Base-by-base conservation (phyloP, 2,113 vertebrate genomes). In the Pseudopodoces humilis region DNA sequence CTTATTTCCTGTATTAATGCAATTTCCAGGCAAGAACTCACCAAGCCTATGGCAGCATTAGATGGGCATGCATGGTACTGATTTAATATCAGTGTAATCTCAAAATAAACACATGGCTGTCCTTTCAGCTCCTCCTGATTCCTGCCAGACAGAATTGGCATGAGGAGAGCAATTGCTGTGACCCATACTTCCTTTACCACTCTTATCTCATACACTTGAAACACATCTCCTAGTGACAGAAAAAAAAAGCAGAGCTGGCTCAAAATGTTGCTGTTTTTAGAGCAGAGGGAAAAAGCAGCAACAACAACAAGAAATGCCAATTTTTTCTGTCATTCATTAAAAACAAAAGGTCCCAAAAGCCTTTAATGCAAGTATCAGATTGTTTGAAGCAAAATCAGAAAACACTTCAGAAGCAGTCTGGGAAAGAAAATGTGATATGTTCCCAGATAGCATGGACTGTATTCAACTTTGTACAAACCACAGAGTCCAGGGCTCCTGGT, bases 201-300 rank as follows among this genome's bases (percentile, higher is more conserved):
- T 87, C 89, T 92, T 91, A 92, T 76, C 74, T 85, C 74, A 30
- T 14, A 28, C 37, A 44, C 67, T 72, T 69, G 86, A 96, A 92
- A 92, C 28, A 2, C 52, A 82, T 60, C 86, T 89, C 74, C 78
- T 35, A 50, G 65, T 25, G 55, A 83, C 41, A 92, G 81, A 76
- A 17, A 37, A 89, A 89, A 84, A 75, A 74, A 82, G 46, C 10
- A 82, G n/a, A 87, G 21, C 39, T 77, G 15, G 43, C 65, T 92
- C 41, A 82, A 89, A 71, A 39, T 8, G 4, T 12, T 79, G 35
- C 47, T 62, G 14, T 2, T 85, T 86, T 69, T 39, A 68, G 28
- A 88, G 44, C 3, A 17, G 11, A 19, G 4, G 3, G 7, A 4
- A 35, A 78, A 76, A 72, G 4, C 30, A 59, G 30, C 7, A 50